Percentiles rank a stretch among this genome's conserved stretches.
phyloP scores from a whole-genome alignment of 2,797 vertebrate genomes.

The Melanotaenia nigrans region DNA sequence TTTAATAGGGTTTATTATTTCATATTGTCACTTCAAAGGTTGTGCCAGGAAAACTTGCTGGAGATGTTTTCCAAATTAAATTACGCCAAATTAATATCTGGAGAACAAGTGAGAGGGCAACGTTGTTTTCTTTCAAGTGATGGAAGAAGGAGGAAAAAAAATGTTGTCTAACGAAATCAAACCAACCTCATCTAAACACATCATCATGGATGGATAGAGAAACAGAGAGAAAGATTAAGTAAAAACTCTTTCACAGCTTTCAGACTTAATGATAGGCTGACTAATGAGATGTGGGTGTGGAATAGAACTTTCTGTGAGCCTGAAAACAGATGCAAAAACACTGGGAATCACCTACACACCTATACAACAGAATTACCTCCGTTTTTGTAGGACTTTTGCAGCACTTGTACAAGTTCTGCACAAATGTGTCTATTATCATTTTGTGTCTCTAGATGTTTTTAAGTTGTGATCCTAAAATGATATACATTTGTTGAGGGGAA shows the following conservation, averaged over 20 bases:
- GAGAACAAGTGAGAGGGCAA: slow-evolving; percentile 69
- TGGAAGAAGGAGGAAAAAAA: slow-evolving; percentile 29
- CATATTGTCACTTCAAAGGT: slow-evolving; percentile 88
- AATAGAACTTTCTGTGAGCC: slow-evolving; percentile 67
- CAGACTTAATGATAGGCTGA: slow-evolving; percentile 66
- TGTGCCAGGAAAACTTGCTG: slow-evolving; percentile 80
- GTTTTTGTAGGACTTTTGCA: neutral
- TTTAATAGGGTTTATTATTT: slow-evolving; percentile 90
- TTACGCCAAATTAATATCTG: slow-evolving; percentile 83
- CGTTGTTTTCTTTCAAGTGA: slow-evolving; percentile 65
- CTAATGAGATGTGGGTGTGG: slow-evolving; percentile 69
- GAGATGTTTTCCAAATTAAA: slow-evolving; percentile 85
- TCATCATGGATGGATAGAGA: slow-evolving; percentile 56
- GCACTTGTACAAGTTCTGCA: neutral
- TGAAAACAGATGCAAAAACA: slow-evolving; percentile 60
- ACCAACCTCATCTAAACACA: slow-evolving; percentile 58
- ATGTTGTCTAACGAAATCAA: slow-evolving; percentile 67
- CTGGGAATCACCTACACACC: slow-evolving; percentile 35
- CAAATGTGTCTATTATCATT: neutral
- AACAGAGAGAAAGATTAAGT: slow-evolving; percentile 36
- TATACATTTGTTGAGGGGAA: neutral
- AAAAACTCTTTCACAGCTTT: slow-evolving; percentile 51
- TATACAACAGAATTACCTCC: slow-evolving; percentile 6
- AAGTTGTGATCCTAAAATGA: neutral
- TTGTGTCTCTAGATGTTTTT: neutral